Percentiles rank a stretch among this genome's conserved stretches.
phyloP scores from a whole-genome alignment of 2,113 vertebrate species.

The Thalassoma bifasciatum region DNA sequence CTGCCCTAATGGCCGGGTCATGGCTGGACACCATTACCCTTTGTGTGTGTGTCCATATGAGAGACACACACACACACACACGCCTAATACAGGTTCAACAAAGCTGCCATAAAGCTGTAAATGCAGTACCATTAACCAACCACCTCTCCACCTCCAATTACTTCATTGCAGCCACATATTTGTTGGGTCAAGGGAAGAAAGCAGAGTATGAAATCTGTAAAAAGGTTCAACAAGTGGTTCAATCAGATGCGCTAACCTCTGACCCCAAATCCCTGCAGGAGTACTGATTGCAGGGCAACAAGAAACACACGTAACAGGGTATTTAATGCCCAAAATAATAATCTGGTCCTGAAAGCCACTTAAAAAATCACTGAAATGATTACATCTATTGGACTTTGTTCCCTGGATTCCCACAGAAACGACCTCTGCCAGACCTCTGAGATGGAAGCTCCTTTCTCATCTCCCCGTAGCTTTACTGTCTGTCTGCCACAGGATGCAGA shows the following conservation, averaged over 20 bases:
- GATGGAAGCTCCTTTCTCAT: neutral
- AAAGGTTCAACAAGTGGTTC: neutral
- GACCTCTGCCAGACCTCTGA: neutral
- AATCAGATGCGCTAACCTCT: neutral
- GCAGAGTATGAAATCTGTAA: too few relatives aligned
- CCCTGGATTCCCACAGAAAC: neutral
- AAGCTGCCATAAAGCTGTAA: neutral
- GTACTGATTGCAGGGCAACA: neutral
- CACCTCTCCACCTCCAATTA: neutral
- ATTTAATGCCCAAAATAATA: neutral
- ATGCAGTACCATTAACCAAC: neutral
- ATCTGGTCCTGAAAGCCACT: neutral
- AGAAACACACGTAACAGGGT: neutral
- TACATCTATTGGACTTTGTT: neutral
- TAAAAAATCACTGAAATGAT: neutral
- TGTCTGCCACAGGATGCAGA: neutral
- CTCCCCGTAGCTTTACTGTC: neutral
- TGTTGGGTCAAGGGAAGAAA: neutral
- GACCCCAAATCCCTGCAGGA: neutral
- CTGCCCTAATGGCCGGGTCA: conserved; percentile 18
- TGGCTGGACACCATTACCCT: conserved; percentile 9
- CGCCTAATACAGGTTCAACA: neutral
- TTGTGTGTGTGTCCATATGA: too few relatives aligned
- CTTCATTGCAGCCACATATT: neutral
- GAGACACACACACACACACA: too few relatives aligned